phyloP scores from a whole-genome alignment of 2,113 vertebrate genomes.

The Dromaius novaehollandiae region DNA sequence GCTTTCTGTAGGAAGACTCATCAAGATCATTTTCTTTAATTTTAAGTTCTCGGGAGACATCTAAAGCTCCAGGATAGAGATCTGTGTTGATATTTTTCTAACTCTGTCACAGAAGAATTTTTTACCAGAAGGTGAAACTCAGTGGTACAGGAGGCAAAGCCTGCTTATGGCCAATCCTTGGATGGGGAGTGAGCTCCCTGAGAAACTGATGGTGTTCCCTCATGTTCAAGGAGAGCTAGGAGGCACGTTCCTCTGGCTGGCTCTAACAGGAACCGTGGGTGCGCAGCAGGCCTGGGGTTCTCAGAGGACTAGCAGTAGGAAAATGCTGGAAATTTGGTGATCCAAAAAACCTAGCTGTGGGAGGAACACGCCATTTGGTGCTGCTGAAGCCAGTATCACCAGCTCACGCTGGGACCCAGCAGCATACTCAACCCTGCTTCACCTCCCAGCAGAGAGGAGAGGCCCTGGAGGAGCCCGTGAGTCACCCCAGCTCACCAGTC shows the following conservation, averaged over 20 bases:
- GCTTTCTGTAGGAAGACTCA: neutral
- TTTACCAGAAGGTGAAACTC: neutral
- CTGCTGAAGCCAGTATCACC: neutral
- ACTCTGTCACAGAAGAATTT: neutral
- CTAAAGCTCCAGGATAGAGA: neutral
- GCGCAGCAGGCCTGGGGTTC: fast-evolving
- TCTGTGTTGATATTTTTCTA: neutral
- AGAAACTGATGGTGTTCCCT: neutral
- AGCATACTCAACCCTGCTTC: neutral
- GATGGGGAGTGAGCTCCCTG: neutral
- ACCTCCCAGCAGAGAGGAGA: fast-evolving
- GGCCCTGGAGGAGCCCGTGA: fast-evolving
- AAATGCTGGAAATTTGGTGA: neutral
- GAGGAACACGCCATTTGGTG: neutral
- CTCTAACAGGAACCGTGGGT: fast-evolving
- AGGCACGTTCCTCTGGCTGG: neutral
- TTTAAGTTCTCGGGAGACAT: neutral
- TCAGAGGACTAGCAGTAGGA: neutral
- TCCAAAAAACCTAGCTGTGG: neutral
- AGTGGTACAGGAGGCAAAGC: neutral
- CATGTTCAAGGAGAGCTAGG: neutral
- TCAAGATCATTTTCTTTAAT: neutral
- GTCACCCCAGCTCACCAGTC: fast-evolving
- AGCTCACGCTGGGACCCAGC: fast-evolving
- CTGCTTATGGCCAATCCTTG: neutral